A percentile compares a stretch with the other conserved stretches of the same genome.
Evolutionary conservation across 1,140 invertebrate genomes (phyloP).

Genomic region (Sarcophaga peregrina): DNA sequence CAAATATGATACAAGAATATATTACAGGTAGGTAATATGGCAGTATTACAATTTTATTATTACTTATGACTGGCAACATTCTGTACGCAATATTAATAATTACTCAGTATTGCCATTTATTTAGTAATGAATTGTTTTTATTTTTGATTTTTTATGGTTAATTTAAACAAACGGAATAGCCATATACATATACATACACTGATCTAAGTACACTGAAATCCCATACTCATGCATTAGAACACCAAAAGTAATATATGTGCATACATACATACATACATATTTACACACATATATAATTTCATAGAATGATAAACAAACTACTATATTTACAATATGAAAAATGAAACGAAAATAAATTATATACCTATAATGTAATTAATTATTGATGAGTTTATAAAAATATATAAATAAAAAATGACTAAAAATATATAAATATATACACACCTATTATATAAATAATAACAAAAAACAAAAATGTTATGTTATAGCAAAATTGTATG

Average conservation of each 20-base stretch:
- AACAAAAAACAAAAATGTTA: too few relatives aligned
- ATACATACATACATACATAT: slow-evolving; percentile 19
- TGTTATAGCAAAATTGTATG: too few relatives aligned
- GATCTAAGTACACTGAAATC: not conserved
- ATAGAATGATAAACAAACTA: not conserved
- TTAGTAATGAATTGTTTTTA: too few relatives aligned
- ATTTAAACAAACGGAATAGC: too few relatives aligned
- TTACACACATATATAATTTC: not conserved
- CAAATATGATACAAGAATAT: slow-evolving; percentile 4
- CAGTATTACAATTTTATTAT: slow-evolving; percentile 16
- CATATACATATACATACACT: too few relatives aligned
- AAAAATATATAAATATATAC: not conserved
- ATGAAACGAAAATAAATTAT: not conserved
- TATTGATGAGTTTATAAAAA: too few relatives aligned
- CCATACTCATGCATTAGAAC: not conserved
- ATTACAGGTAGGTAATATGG: not conserved
- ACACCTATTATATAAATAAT: too few relatives aligned
- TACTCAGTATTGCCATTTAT: not conserved
- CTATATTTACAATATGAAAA: not conserved
- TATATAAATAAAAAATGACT: not conserved
- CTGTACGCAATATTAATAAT: not conserved
- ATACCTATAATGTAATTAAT: too few relatives aligned
- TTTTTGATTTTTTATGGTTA: too few relatives aligned
- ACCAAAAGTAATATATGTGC: not conserved
- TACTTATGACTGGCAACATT: not conserved